Evolutionary conservation across 2,797 vertebrate genomes (phyloP).

Genomic region (Schizopygopsis malacanthus): DNA sequence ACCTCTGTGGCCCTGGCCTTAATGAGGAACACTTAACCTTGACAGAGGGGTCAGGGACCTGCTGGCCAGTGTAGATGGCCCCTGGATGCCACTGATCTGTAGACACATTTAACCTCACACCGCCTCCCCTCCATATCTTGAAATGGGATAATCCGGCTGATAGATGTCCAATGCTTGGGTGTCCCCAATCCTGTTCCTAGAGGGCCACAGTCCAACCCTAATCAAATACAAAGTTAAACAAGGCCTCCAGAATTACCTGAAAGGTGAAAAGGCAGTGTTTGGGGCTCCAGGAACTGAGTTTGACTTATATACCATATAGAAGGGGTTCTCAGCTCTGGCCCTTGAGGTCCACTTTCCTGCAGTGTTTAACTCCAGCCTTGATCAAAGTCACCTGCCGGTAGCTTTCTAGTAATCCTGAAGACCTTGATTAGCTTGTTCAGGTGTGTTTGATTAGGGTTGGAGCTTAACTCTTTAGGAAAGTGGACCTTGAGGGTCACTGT

Average conservation of each 20-base stretch:
- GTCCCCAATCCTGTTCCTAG: not conserved
- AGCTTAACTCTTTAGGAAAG: not conserved
- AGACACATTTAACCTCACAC: not conserved
- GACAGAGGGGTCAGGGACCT: conserved; percentile 9
- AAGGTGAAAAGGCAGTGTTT: not conserved
- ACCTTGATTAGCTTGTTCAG: not conserved
- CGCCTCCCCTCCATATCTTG: not conserved
- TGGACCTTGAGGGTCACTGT: not conserved
- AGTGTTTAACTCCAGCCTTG: not conserved
- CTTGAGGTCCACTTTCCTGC: not conserved
- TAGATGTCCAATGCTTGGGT: conserved; percentile 5
- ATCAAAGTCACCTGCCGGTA: not conserved
- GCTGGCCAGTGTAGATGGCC: not conserved
- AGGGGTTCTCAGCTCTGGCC: not conserved
- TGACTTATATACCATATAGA: not conserved
- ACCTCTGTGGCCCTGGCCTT: conserved; percentile 21
- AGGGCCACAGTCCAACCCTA: conserved; percentile 4
- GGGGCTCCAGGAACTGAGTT: not conserved
- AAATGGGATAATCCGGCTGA: not conserved
- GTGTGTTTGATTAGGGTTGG: not conserved
- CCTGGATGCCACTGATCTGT: conserved; percentile 20
- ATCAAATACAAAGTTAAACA: not conserved
- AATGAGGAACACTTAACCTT: conserved; percentile 43
- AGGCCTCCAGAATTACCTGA: not conserved
- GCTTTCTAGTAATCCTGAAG: not conserved